phyloP scores from a whole-genome alignment of 2,113 vertebrate species.

The Turdus rufiventris region DNA sequence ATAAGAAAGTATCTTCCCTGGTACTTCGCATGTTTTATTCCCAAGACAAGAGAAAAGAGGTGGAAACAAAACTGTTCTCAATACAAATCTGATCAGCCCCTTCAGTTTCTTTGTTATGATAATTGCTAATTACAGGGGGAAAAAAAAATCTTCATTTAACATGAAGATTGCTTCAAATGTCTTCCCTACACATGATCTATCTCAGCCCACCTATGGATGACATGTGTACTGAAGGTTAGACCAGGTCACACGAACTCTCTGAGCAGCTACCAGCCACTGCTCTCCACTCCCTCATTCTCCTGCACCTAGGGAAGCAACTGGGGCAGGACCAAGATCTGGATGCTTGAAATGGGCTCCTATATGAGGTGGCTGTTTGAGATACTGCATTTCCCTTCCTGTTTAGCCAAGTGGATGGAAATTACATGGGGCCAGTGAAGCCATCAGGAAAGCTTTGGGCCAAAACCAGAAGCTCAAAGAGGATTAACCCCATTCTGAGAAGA shows the following conservation, averaged over 20 bases:
- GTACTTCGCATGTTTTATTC: constrained; percentile 12
- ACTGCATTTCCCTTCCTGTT: not conserved
- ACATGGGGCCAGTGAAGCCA: not conserved
- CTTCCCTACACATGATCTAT: constrained; percentile 36
- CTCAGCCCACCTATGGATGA: constrained; percentile 46
- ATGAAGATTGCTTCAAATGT: constrained; percentile 26
- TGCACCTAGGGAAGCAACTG: not conserved
- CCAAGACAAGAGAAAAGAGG: constrained; percentile 34
- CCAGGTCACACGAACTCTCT: not conserved
- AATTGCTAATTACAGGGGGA: constrained; percentile 39
- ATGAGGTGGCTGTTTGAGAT: not conserved
- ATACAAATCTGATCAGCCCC: constrained; percentile 57
- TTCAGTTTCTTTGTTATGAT: constrained; percentile 65
- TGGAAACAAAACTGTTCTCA: constrained; percentile 47
- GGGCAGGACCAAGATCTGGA: not conserved
- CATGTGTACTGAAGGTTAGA: not conserved
- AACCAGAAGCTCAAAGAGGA: not conserved
- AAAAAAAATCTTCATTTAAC: constrained; percentile 30
- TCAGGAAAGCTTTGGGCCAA: not conserved
- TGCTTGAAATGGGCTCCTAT: not conserved
- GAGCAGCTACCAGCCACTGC: not conserved
- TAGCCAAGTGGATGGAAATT: not conserved
- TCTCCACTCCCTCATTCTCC: not conserved
- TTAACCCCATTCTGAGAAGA: not conserved
- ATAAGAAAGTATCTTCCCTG: constrained; percentile 29